These are phyloP conservation scores for Vidua chalybeata DNA, from an alignment of 2,113 vertebrate species.

Conservation along the genomic window DNA sequence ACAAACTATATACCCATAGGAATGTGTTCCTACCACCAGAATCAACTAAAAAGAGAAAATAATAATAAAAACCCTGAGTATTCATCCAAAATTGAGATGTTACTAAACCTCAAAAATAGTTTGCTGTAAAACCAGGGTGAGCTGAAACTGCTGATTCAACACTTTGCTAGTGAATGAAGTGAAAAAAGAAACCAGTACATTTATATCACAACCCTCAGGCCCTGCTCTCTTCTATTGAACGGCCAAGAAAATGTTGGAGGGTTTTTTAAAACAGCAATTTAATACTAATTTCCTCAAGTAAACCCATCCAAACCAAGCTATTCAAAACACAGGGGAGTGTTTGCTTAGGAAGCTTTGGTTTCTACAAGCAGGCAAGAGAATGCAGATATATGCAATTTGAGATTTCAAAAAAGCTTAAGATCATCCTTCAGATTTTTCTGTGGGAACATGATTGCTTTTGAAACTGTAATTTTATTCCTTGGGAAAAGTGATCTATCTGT, in stretches of 20 bases:
- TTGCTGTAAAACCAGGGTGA: neutral
- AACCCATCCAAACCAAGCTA: constrained; percentile 26
- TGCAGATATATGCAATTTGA: neutral
- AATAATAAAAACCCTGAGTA: neutral
- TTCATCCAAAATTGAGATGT: neutral
- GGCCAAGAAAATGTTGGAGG: neutral
- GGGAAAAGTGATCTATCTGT: neutral
- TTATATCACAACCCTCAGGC: neutral
- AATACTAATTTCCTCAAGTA: constrained; percentile 11
- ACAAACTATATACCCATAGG: neutral
- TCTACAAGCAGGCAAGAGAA: neutral
- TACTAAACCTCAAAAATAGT: neutral
- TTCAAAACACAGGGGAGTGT: constrained; percentile 5
- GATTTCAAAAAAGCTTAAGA: neutral
- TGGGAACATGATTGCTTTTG: neutral
- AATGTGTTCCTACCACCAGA: neutral
- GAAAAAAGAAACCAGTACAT: neutral
- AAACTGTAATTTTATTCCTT: constrained; percentile 53
- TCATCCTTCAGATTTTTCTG: neutral
- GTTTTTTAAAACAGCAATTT: constrained; percentile 18
- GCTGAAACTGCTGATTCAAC: neutral
- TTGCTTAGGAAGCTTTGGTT: neutral
- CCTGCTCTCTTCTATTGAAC: neutral
- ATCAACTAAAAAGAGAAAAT: neutral
- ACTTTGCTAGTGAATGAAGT: neutral